A percentile compares a stretch with the other conserved stretches of the same genome.
These are phyloP conservation scores for Gallinago paraguaiae DNA, from an alignment of 2,113 vertebrate species.

Conservation along the genomic window DNA sequence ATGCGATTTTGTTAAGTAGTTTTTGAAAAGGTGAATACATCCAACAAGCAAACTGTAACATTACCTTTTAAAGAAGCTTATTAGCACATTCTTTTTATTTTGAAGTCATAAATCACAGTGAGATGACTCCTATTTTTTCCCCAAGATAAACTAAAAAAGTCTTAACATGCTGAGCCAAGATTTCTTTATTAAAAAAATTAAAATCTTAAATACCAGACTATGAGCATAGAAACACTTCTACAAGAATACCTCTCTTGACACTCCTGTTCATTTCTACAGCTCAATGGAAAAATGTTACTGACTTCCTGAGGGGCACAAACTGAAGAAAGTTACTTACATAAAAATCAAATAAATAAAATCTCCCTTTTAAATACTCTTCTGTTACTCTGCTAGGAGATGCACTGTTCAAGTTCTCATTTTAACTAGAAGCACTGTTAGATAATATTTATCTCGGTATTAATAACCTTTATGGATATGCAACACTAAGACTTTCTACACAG, in stretches of 20 bases:
- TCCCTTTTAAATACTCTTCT: background rate
- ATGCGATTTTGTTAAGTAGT: rapidly evolving
- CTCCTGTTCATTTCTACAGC: background rate
- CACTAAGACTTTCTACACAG: background rate
- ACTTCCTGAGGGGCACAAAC: background rate
- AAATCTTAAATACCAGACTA: background rate
- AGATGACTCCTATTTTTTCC: background rate
- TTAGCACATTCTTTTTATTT: background rate
- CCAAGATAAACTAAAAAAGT: background rate
- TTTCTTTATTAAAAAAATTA: background rate
- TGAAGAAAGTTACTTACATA: background rate
- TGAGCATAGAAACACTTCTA: background rate
- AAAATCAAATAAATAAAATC: background rate
- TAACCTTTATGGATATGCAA: background rate
- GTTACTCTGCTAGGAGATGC: background rate
- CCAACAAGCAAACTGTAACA: background rate
- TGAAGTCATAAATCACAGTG: background rate
- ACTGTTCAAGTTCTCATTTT: background rate
- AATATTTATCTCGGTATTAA: background rate
- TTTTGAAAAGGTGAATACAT: background rate
- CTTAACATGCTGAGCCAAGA: background rate
- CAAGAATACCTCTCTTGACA: background rate
- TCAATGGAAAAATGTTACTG: background rate
- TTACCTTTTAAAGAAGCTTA: background rate
- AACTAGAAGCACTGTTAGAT: background rate